Evolutionary conservation across 2,888 invertebrate genomes (phyloP).

Genomic region (Pogonocherus hispidulus): DNA sequence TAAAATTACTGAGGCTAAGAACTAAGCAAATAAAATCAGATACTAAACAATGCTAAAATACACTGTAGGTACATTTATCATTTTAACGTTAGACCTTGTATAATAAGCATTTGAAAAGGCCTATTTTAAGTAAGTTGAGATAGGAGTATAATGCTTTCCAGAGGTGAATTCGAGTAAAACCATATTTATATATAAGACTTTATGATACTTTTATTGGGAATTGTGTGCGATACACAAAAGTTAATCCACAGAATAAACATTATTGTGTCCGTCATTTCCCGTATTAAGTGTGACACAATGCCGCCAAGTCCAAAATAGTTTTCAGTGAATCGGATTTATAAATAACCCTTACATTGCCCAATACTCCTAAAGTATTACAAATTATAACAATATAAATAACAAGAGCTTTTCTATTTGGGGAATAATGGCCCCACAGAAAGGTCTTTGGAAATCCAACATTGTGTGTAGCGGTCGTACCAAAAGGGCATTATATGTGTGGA

Average conservation of each 20-base stretch:
- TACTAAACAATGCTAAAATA: too few relatives aligned
- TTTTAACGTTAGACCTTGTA: too few relatives aligned
- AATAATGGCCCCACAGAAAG: conserved; percentile 51
- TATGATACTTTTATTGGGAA: conserved; percentile 27
- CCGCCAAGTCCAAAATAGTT: conserved; percentile 36
- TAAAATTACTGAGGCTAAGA: too few relatives aligned
- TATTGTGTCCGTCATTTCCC: conserved; percentile 31
- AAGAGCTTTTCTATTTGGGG: conserved; percentile 54
- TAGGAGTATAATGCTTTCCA: conserved; percentile 6
- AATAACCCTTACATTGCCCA: conserved; percentile 50
- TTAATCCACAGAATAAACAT: conserved; percentile 41
- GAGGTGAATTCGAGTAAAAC: conserved; percentile 2
- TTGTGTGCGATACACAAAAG: conserved; percentile 29
- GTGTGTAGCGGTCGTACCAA: conserved; percentile 56
- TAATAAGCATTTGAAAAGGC: background rate
- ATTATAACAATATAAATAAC: conserved; percentile 63
- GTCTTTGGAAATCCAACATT: conserved; percentile 63
- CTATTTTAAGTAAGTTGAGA: conserved; percentile 1
- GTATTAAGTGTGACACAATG: conserved; percentile 32
- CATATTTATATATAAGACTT: conserved; percentile 21
- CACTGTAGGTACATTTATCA: too few relatives aligned
- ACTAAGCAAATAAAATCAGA: too few relatives aligned
- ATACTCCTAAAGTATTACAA: conserved; percentile 54
- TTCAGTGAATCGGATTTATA: conserved; percentile 37
- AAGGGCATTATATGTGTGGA: conserved; percentile 66